Evolutionary conservation across 2,797 vertebrate species (phyloP), one percentile per base, ranked within the genome.

Genomic region (Bryconaethiops microstoma): DNA sequence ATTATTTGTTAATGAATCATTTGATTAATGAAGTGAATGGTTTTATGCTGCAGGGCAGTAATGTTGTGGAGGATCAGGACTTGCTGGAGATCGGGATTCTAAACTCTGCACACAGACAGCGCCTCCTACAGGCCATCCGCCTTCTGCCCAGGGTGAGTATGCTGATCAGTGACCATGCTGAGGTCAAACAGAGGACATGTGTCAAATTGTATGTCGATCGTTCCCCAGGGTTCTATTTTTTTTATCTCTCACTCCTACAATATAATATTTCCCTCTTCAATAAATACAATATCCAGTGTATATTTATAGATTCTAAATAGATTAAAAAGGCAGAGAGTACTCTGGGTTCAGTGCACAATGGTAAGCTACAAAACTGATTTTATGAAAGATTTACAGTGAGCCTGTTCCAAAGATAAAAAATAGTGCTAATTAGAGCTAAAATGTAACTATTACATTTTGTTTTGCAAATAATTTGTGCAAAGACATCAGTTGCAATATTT

Each of bases 21-120:
- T 59, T 73, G 60, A 45, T 39, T 35, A 9, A 73, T 25, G 4
- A 5, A 59, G n/a, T 17, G 21, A 71, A 64, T 57, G 1, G 84
- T 79, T 59, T 42, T 79, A 70, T 76, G 68, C 90, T 94, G 90
- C 92, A 99, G 97, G 97, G 97, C 92, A 98, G 97, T 88, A 99
- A 99, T 74, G 97, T 98, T 83, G 97, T 99, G 93, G 97, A 99
- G 85, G 97, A 99, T 90, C 97, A 99, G 88, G 97, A 99, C 91
- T 93, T 99, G 89, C 90, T 99, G 91, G 97, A 99, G 94, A 99
- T 99, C 74, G 97, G 97, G 82, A 99, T 98, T 87, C 96, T 99
- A 88, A 99, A 98, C 92, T 99, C 97, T 59, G 96, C 96, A 79
- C 97, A 99, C 92, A 96, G 97, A 90, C 97, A 99, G 86, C 96